phyloP scores from a whole-genome alignment of 2,888 invertebrate genomes.

The Pyrrhosoma nymphula region DNA sequence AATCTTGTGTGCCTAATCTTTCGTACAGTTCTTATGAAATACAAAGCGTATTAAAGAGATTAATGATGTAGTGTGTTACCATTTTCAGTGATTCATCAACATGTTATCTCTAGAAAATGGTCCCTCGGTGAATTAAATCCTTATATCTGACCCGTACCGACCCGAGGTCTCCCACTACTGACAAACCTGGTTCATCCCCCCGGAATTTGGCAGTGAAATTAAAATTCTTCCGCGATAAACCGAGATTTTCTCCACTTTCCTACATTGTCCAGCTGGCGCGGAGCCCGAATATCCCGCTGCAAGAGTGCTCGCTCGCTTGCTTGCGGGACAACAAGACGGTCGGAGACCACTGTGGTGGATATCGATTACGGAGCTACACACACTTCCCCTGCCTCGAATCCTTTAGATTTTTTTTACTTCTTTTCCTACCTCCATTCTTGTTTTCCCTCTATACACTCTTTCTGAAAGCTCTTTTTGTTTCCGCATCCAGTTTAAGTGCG shows the following conservation, averaged over 20 bases:
- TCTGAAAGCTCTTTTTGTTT: background rate
- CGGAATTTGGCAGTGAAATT: background rate
- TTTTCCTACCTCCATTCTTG: background rate
- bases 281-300: constrained; percentile 8
- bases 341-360: background rate
- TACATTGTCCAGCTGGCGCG: background rate
- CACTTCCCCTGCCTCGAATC: background rate
- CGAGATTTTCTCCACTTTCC: constrained; percentile 25
- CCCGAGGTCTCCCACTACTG: no score
- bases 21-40: no score
- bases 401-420: background rate
- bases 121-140: no score
- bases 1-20: no score
- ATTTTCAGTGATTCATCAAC: no score
- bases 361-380: background rate
- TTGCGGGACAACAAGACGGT: background rate
- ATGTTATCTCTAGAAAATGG: no score
- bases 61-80: no score
- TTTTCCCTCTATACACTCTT: background rate
- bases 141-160: no score
- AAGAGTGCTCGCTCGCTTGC: background rate
- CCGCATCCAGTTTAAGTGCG: background rate
- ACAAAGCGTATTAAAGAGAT: no score
- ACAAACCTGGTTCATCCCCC: no score
- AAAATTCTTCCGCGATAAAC: background rate